Evolutionary conservation across 1,140 invertebrate species (phyloP), one percentile per base, ranked within the genome.

Genomic region (Macrobrachium nipponense): DNA sequence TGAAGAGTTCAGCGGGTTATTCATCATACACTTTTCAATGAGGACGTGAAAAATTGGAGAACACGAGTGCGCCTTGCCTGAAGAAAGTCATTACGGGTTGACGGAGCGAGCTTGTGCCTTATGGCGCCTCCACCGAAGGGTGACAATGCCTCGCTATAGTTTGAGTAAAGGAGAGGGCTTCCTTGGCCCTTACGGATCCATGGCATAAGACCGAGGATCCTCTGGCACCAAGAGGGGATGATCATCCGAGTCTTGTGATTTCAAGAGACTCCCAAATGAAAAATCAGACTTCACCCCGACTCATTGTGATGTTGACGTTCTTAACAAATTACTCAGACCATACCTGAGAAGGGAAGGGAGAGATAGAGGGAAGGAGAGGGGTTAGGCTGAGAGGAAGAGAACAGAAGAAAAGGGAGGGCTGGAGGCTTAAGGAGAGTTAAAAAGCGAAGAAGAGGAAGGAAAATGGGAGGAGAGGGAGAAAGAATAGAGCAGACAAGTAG

Each of bases 21-120:
- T 81, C 80, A 59, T 81, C 80, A 81, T 81, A 72, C 80, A 72
- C 64, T 72, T 51, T 23, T 81, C 66, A 81, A 81, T 81, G 80
- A 81, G 66, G 80, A 70, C 23, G 64, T 66, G 64, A 59, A 15
- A 23, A n/a, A 78, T 23, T 14, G 73, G 73, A 18, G 73, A 44
- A 44, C 44, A 12, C 59, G 51, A 51, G 43, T 58, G 44, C 73
- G 44, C 27, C 43, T 43, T 44, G 73, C 15, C 36, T 72, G 44
- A 27, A 44, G 70, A 18, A 27, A 72, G 70, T 27, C 17, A 72
- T 36, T 27, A 44, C 70, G 27, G 18, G 70, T 7, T 44, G 44
- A 27, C n/a, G 64, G n/a, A 68, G 64, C n/a, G 3, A n/a, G 8
- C 7, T n/a, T 20, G n/a, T n/a, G 27, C n/a, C 64, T 15, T 20